Evolutionary conservation across 1,140 invertebrate species (phyloP), one percentile per base, ranked within the genome.

Genomic region (Solen grandis): DNA sequence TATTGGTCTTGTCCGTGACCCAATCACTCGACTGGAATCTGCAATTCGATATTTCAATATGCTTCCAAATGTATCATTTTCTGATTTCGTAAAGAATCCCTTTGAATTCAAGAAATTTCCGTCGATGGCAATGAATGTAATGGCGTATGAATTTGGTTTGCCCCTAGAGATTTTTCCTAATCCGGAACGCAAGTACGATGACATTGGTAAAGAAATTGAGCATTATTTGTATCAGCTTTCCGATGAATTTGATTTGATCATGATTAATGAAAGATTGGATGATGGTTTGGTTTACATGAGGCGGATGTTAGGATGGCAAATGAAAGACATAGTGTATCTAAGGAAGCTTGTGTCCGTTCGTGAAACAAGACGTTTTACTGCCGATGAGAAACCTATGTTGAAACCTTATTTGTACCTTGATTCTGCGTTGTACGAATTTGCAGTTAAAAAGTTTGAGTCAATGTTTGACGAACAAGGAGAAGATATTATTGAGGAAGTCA

Each of bases 241-340:
- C 5, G 41, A 38, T 1, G 36, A 82, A n/a, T 94, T 94, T 84
- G 88, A 92, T 79, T 86, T 94, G 5, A 91, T 94, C 16, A 90
- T 94, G 91, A 90, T 94, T 10, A 88, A 92, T 5, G 93, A 94
- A 83, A 88, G 91, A 66, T 92, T 94, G 85, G 93, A 94, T 70
- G 93, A 93, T 80, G 94, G 93, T 5, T 74, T 94, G 29, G 87
- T 94, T 35, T 84, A 94, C 5, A 82, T 94, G 65, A 88, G 86
- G 31, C 83, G 93, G 65, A 63, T 92, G 3, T 89, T 94, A 36
- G 93, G 91, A 68, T 94, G 94, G 93, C 84, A 91, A 14, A 75
- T 92, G 5, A 88, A 91, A 54, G 89, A 93, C 62, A 85, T 94
- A 0, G 70, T 92, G 0, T 86, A 86, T 50, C 27, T 80, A 29